Base-by-base conservation (phyloP, 2,888 invertebrate species). In the Nymphalis polychloros region DNA sequence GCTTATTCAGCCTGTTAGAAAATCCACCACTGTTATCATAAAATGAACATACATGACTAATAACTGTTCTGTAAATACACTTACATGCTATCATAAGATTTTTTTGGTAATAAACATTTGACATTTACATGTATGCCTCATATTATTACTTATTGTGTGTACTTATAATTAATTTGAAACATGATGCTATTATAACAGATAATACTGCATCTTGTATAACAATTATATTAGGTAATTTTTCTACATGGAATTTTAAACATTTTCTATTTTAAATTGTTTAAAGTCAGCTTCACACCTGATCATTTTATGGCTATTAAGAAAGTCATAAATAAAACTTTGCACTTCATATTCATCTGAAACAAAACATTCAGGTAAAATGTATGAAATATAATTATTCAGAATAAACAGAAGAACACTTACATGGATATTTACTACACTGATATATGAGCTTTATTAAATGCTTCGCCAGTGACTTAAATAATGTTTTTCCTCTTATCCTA, bases 381-480 rank as follows among this genome's bases (percentile, higher is more conserved):
- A 20, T 63, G 41, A 61, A 35, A 1, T 48, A 7, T 19, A 49
- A 49, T 49, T n/a, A 19, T 49, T 49, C 1, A 7, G 5, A 49
- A 1, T n/a, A 49, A 49, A 63, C 19, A 57, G n/a, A 49, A 20
- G 10, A 65, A 57, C 66, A 80, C 89, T 86, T 77, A 94, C 94
- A 87, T 79, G 94, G 94, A 81, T 93, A 93, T 72, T 85, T 88
- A 75, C 93, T 93, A 73, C 93, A 91, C 73, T 94, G 90, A 70
- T 93, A 93, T 68, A 94, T 91, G 69, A 93, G 85, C 76, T 94
- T 93, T 46, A 95, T 93, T 62, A 95, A 86, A 78, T 94, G 93
- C 78, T 94, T 93, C 0, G 94, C 94, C 53, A 94, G 85, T 50
- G 90, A 79, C 83, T 95, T 95, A 79, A 95, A 95, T 61, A 95